Percentiles rank a stretch among this genome's conserved stretches.
These are phyloP conservation scores for Vanessa atalanta DNA, from an alignment of 1,140 invertebrate genomes.

Conservation along the genomic window DNA sequence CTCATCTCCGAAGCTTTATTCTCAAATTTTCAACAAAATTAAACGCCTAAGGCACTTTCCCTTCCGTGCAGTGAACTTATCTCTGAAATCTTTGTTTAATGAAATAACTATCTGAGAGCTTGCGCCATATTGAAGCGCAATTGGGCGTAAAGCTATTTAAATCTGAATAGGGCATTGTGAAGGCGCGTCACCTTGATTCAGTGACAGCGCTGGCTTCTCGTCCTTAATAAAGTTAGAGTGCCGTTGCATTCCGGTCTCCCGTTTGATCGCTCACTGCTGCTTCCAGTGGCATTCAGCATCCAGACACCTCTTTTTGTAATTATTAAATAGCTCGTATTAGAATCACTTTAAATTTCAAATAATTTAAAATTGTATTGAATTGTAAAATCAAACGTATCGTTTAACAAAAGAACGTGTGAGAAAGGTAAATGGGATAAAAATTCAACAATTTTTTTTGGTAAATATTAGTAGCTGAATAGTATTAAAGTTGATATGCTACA, in stretches of 20 bases:
- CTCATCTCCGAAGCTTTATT: constrained; percentile 15
- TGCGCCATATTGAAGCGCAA: constrained; percentile 77
- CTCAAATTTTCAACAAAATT: constrained; percentile 45
- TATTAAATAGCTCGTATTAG: not conserved
- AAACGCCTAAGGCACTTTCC: constrained; percentile 41
- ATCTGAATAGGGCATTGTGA: constrained; percentile 79
- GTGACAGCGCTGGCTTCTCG: constrained; percentile 57
- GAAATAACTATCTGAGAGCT: constrained; percentile 74
- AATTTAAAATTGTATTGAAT: too few species aligned
- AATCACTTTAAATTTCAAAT: too few species aligned
- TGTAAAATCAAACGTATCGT: too few species aligned
- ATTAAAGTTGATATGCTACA: too few species aligned
- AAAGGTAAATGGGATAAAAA: too few species aligned
- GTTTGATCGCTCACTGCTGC: constrained; percentile 40
- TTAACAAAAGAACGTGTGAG: too few species aligned
- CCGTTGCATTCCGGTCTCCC: constrained; percentile 54
- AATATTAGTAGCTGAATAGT: too few species aligned
- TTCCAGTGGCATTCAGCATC: constrained; percentile 12
- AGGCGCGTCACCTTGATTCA: constrained; percentile 77
- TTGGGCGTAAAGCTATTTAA: constrained; percentile 80
- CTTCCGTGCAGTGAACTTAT: constrained; percentile 50
- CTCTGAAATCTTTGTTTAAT: constrained; percentile 72
- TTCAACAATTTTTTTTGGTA: too few species aligned
- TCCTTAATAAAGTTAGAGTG: constrained; percentile 77
- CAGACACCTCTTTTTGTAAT: not conserved